Conservation (phyloP, 2,113 vertebrate species). For the Perca schrenkii region DNA sequence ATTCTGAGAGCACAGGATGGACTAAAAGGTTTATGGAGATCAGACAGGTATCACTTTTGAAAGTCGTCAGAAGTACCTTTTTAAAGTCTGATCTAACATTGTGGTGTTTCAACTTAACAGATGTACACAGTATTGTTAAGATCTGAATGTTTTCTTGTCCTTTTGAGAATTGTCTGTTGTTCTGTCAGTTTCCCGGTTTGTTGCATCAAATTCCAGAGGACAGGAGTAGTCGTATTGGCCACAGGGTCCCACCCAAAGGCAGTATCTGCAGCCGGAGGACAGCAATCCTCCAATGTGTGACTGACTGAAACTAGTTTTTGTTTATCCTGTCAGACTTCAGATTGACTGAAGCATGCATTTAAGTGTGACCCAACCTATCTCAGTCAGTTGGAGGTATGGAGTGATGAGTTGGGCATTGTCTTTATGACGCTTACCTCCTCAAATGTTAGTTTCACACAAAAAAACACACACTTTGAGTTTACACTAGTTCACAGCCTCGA, state of each 20-base stretch:
- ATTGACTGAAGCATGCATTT: constrained; percentile 57
- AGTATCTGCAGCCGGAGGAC: constrained; percentile 18
- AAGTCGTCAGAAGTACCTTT: not conserved
- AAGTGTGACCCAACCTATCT: constrained; percentile 20
- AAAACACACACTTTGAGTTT: not conserved
- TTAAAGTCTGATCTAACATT: not conserved
- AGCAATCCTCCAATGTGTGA: constrained; percentile 50
- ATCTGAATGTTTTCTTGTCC: not conserved
- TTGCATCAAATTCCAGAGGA: constrained; percentile 37
- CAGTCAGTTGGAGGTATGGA: not conserved
- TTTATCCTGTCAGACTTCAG: constrained; percentile 73
- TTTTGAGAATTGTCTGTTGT: constrained; percentile 2
- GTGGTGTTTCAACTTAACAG: not conserved
- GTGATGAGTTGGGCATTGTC: not conserved
- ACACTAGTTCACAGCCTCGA: not conserved
- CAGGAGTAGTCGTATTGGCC: constrained; percentile 29
- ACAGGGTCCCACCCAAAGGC: constrained; percentile 57
- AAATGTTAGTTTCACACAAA: not conserved
- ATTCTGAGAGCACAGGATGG: not conserved
- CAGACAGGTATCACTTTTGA: not conserved
- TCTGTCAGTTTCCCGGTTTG: constrained; percentile 9
- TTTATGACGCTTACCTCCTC: not conserved
- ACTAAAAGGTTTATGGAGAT: not conserved
- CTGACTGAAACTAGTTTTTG: constrained; percentile 60
- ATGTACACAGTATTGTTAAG: not conserved